These are phyloP conservation scores for Gadus macrocephalus DNA, from an alignment of 2,113 vertebrate genomes.

Conservation along the genomic window DNA sequence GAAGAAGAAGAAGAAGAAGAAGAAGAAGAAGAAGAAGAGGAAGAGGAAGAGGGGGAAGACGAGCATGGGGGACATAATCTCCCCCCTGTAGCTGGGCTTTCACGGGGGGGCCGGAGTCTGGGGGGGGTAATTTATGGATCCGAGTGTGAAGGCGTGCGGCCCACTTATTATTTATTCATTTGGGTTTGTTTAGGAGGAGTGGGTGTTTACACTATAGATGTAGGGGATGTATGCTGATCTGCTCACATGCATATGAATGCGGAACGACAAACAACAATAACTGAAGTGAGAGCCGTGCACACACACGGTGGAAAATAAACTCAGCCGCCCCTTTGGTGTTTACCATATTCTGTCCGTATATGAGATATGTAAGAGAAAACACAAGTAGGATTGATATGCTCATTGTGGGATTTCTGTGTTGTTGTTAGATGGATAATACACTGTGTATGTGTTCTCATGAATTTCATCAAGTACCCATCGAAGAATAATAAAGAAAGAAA, in stretches of 20 bases:
- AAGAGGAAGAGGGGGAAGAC: conserved; percentile 11
- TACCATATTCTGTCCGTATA: conserved; percentile 23
- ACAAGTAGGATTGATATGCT: conserved; percentile 3
- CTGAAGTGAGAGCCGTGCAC: conserved; percentile 12
- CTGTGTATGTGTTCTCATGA: not conserved
- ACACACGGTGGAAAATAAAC: not conserved
- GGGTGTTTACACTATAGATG: conserved; percentile 64
- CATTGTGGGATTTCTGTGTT: not conserved
- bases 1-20: conserved; percentile 34
- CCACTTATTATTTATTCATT: conserved; percentile 64
- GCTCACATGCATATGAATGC: conserved; percentile 47
- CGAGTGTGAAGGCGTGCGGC: conserved; percentile 37
- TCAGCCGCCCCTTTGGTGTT: conserved; percentile 19
- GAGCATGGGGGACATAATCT: conserved; percentile 45
- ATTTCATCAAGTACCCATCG: not conserved
- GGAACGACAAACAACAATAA: conserved; percentile 33
- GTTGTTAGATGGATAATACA: not conserved
- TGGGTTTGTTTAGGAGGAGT: conserved; percentile 59
- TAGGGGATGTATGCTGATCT: conserved; percentile 55
- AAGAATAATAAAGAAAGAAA: conserved; percentile 25
- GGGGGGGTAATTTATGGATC: conserved; percentile 55
- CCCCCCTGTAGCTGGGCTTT: not conserved
- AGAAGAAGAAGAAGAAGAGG: too few relatives aligned
- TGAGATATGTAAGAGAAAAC: not conserved
- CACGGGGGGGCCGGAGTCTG: conserved; percentile 11